Evolutionary conservation across 2,797 vertebrate genomes (phyloP), one percentile per base, ranked within the genome.

Genomic region (Mus spretus): DNA sequence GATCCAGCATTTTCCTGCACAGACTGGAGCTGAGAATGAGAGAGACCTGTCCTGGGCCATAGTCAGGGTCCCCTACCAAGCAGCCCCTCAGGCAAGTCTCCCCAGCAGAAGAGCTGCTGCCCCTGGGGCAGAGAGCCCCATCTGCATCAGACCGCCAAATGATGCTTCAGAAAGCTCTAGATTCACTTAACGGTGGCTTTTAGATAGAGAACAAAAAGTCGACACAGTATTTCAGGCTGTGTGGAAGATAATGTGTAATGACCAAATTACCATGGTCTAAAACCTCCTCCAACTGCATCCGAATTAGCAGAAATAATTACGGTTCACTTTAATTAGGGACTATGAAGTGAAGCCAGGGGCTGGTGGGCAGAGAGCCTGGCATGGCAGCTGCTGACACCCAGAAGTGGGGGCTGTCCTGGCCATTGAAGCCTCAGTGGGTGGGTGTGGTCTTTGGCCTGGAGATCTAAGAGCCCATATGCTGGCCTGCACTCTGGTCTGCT

Each of bases 231-330:
- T 63, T 94, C 89, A 70, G 93, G 81, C 95, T 84, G 63, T 50
- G 78, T n/a, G 67, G 92, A 96, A 97, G 96, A 96, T 92, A 96
- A 97, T 87, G 74, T 13, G 3, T 96, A 97, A 95, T 97, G 95
- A 95, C 94, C 97, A 97, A 96, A 98, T 97, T 96, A 95, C 93
- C 70, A 81, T 65, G 78, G 93, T 95, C 96, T 96, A 86, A 97
- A 97, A 96, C 77, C 89, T 94, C 93, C 53, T 89, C 89, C 91
- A 92, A 89, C 47, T 96, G 96, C 96, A 96, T 96, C 90, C 91
- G 96, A 96, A 98, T 98, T 97, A 98, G 97, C 94, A 97, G 96
- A 97, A 97, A 97, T 97, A 97, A 97, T 97, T 95, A 90, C 92
- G 92, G 97, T 96, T 96, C 95, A 79, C 91, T 98, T 98, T 97